Percentiles rank a stretch among this genome's conserved stretches.
These are phyloP conservation scores for Anoplius nigerrimus DNA, from an alignment of 2,888 invertebrate species.

Conservation along the genomic window DNA sequence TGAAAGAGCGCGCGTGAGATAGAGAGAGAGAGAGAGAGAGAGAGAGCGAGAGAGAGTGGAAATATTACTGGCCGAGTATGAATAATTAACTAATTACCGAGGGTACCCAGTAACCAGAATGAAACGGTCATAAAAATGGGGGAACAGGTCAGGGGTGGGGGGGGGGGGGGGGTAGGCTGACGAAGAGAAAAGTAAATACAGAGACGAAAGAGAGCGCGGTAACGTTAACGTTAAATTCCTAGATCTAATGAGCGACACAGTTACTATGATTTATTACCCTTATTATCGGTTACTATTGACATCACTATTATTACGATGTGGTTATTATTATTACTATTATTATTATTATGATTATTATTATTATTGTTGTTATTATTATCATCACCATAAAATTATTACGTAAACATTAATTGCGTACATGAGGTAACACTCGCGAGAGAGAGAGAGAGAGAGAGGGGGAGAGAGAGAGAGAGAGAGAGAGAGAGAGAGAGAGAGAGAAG, in stretches of 20 bases:
- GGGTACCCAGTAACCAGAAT: too few relatives aligned
- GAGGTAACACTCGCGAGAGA: constrained; percentile 6
- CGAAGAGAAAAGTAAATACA: constrained; percentile 43
- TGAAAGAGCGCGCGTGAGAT: too few relatives aligned
- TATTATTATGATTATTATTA: not conserved
- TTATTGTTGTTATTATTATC: constrained; percentile 1
- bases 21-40: too few relatives aligned
- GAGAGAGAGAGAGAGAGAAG: not conserved
- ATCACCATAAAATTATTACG: constrained; percentile 23
- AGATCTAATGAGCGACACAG: constrained; percentile 50
- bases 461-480: constrained; percentile 1
- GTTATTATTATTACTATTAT: constrained; percentile 1
- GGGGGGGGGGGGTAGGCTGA: constrained; percentile 14
- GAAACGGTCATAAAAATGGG: not conserved
- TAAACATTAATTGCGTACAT: constrained; percentile 7
- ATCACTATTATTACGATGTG: not conserved
- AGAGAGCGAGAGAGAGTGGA: too few relatives aligned
- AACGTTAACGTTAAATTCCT: constrained; percentile 51
- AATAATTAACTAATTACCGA: constrained; percentile 31
- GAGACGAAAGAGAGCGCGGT: constrained; percentile 29
- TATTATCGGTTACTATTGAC: not conserved
- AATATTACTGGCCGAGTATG: constrained; percentile 27
- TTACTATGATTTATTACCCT: constrained; percentile 34
- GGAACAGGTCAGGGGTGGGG: constrained; percentile 14
- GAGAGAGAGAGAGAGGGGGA: constrained; percentile 17